Evolutionary conservation across 2,888 invertebrate species (phyloP).

Genomic region (Emmelina monodactyla): DNA sequence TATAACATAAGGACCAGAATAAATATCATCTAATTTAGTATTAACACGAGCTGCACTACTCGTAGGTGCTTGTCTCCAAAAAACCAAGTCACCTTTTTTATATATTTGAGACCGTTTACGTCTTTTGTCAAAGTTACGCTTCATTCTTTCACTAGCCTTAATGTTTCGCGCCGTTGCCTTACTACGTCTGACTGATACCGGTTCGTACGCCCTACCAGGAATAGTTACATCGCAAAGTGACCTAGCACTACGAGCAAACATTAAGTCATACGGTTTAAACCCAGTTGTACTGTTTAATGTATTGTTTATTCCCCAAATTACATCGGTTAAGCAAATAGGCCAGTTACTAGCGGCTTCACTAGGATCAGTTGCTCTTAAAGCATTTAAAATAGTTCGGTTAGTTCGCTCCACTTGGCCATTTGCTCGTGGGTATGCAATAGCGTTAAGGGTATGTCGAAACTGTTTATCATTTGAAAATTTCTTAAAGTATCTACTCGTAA

Average conservation of each 20-base stretch:
- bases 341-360: too few species aligned
- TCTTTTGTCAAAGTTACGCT: neutral
- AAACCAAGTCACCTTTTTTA: neutral
- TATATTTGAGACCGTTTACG: neutral
- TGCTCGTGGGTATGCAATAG: neutral
- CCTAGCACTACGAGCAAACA: too few species aligned
- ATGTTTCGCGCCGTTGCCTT: neutral
- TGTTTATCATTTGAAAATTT: neutral
- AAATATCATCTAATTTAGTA: conserved; percentile 1
- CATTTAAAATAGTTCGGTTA: neutral
- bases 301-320: neutral
- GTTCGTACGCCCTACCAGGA: neutral
- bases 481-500: neutral
- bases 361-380: neutral
- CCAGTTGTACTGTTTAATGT: neutral
- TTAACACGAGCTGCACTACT: neutral
- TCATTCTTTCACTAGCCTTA: neutral
- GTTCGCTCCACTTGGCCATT: neutral
- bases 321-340: neutral
- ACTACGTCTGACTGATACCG: neutral
- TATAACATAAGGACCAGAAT: conserved; percentile 4
- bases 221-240: neutral
- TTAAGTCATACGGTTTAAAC: neutral
- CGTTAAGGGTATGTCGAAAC: neutral
- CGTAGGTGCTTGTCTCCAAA: neutral